Base-by-base conservation (phyloP, 2,797 vertebrate species). In the Mus spretus region DNA sequence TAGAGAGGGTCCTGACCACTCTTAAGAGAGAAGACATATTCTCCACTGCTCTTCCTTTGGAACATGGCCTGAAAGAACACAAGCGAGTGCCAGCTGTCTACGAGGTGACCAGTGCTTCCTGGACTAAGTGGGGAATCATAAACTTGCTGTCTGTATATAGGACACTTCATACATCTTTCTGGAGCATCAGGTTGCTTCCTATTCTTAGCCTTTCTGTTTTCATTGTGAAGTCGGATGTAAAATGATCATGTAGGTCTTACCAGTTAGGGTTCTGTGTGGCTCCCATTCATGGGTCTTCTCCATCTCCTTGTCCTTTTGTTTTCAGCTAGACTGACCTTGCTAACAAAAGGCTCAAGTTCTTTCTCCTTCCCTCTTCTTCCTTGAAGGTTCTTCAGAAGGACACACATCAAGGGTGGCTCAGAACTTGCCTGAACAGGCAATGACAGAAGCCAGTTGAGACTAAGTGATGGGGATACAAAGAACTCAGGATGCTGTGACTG, bases 151-250 rank as follows among this genome's bases (percentile, higher is more conserved):
- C 44, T 11, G 28, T 59, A 44, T 53, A 40, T 10, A 4, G 61
- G 77, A 82, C 24, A 44, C 34, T 93, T 40, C 44, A 44, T 1
- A 1, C 0, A 14, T 19, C 26, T 94, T 70, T 90, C 85, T 85
- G 59, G 75, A 17, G 57, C 70, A 13, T 67, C 9, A 15, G 28
- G 26, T 34, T 22, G 26, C 81, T 44, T 34, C 65, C 24, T 79
- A 15, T 91, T n/a, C 70, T 63, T 74, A 89, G 37, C 24, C 79
- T 96, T 77, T 20, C 40, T 89, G 74, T 87, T 80, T 83, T 55
- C n/a, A 11, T 67, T 82, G 65, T 79, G 72, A 94, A 88, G 86
- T 26, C 40, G 81, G 81, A 2, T 78, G 57, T 40, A 86, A 59
- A 40, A 11, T 5, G 28, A 40, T 44, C 72, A 75, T 8, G 7